These are phyloP conservation scores for Platycheirus albimanus DNA, from an alignment of 2,888 invertebrate genomes.

Conservation along the genomic window DNA sequence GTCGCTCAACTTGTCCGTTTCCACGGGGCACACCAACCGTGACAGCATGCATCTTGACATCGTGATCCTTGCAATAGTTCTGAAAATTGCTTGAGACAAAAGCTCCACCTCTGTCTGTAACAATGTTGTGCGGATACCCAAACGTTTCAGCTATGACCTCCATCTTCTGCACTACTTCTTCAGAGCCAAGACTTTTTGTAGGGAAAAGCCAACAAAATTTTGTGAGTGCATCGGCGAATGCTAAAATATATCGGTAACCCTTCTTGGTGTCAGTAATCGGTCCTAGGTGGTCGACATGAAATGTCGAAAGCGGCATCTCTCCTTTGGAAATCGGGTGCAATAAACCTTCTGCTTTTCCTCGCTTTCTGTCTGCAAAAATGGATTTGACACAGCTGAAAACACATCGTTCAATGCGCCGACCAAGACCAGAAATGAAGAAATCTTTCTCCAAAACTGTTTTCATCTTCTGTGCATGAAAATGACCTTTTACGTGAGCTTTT, in stretches of 20 bases:
- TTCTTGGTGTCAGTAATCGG: conserved; percentile 75
- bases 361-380: conserved; percentile 73
- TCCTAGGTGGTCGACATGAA: conserved; percentile 79
- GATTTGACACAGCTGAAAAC: conserved; percentile 48
- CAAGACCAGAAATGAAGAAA: conserved; percentile 30
- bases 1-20: conserved; percentile 67
- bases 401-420: conserved; percentile 32
- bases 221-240: no score
- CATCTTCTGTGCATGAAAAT: conserved; percentile 61
- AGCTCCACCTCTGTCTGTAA: conserved; percentile 58
- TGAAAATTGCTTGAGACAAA: conserved; percentile 55
- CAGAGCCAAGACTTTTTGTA: conserved; percentile 45
- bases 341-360: conserved; percentile 78
- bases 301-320: conserved; percentile 76
- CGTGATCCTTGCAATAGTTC: conserved; percentile 48
- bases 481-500: conserved; percentile 64
- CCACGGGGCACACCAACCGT: conserved; percentile 52
- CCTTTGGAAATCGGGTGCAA: conserved; percentile 78
- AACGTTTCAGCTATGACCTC: conserved; percentile 52
- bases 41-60: conserved; percentile 41
- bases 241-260: conserved; percentile 78
- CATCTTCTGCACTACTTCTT: conserved; percentile 60
- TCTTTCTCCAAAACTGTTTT: conserved; percentile 48
- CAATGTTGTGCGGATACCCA: conserved; percentile 53
- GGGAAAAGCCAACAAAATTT: conserved; percentile 76